Conservation (phyloP, 2,888 invertebrate genomes). For the Ectropis crepuscularia region DNA sequence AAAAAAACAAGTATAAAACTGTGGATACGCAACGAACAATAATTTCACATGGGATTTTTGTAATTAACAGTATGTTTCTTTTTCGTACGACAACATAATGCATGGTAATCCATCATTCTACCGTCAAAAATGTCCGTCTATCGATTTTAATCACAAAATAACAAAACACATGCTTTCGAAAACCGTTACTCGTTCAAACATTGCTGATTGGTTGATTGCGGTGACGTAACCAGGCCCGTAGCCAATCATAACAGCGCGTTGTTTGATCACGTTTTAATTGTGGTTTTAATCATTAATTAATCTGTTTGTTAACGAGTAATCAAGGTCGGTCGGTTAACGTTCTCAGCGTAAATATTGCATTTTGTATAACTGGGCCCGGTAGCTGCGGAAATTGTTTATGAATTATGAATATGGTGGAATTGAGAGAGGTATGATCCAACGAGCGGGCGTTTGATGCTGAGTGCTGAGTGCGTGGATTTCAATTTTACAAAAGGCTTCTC, state of each 20-base stretch:
- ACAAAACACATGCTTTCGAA: conserved; percentile 17
- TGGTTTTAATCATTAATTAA: conserved; percentile 50
- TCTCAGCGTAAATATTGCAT: conserved; percentile 48
- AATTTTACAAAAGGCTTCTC: too few relatives aligned
- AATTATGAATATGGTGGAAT: conserved; percentile 52
- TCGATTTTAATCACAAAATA: conserved; percentile 12
- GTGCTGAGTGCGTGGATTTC: neutral
- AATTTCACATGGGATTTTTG: too few relatives aligned
- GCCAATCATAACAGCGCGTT: conserved; percentile 42
- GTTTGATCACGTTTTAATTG: conserved; percentile 49
- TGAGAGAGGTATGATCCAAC: conserved; percentile 21
- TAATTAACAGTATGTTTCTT: too few relatives aligned
- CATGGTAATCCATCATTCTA: neutral
- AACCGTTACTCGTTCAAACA: conserved; percentile 42
- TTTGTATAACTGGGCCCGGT: conserved; percentile 36
- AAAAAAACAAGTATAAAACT: too few relatives aligned
- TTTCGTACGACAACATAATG: neutral
- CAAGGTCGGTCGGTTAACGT: conserved; percentile 51
- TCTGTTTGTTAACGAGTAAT: conserved; percentile 45
- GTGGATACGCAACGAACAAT: too few relatives aligned
- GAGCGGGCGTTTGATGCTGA: conserved; percentile 10
- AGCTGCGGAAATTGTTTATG: conserved; percentile 49
- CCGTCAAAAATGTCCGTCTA: neutral
- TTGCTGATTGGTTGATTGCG: conserved; percentile 36
- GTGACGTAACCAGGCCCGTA: conserved; percentile 7